These are phyloP conservation scores for Lateolabrax maculatus DNA, from an alignment of 2,797 vertebrate species.

Conservation along the genomic window DNA sequence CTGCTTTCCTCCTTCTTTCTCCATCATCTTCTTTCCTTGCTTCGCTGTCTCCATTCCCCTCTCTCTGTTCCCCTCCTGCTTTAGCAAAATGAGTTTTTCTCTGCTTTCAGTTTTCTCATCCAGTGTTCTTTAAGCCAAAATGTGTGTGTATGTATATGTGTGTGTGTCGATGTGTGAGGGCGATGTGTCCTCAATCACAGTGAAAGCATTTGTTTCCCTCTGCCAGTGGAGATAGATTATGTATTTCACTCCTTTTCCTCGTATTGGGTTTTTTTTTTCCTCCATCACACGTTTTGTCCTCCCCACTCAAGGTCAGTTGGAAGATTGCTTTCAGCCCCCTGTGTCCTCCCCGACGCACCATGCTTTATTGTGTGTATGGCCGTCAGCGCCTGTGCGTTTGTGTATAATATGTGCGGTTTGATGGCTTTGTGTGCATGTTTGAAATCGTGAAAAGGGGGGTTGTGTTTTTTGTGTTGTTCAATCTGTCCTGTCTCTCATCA, in stretches of 20 bases:
- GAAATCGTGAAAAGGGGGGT: constrained; percentile 39
- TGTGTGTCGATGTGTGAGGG: constrained; percentile 61
- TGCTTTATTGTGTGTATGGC: constrained; percentile 71
- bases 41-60: constrained; percentile 25
- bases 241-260: constrained; percentile 80
- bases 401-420: constrained; percentile 41
- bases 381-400: constrained; percentile 59
- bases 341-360: constrained; percentile 71
- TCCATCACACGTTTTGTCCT: constrained; percentile 81
- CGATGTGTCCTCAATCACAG: constrained; percentile 79
- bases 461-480: constrained; percentile 53
- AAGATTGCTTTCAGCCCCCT: constrained; percentile 87
- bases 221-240: constrained; percentile 80
- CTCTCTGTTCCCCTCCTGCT: constrained; percentile 42
- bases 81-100: constrained; percentile 69
- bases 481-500: constrained; percentile 57
- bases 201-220: constrained; percentile 81
- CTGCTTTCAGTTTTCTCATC: constrained; percentile 37
- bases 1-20: constrained; percentile 26
- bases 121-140: constrained; percentile 54
- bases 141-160: background rate
- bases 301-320: constrained; percentile 84
- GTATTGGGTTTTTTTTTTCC: constrained; percentile 57
- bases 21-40: constrained; percentile 29
- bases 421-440: constrained; percentile 51